phyloP scores from a whole-genome alignment of 2,888 invertebrate genomes.

The Clanis bilineata region DNA sequence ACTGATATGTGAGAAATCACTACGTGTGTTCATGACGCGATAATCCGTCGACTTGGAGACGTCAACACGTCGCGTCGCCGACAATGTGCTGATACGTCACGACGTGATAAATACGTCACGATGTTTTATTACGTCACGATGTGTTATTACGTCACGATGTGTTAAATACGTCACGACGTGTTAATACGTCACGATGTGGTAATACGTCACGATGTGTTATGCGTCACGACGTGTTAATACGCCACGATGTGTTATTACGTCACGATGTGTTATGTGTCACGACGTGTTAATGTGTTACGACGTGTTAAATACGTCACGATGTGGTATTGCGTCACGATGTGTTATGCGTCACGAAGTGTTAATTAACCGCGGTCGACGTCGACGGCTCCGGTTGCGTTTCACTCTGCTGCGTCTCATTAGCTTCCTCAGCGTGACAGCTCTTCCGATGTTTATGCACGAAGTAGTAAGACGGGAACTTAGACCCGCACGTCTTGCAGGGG shows the following conservation, averaged over 20 bases:
- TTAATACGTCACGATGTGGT: background rate
- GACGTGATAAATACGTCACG: too few species aligned
- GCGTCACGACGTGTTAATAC: slow-evolving; percentile 7
- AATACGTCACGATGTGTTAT: too few species aligned
- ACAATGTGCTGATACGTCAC: too few species aligned
- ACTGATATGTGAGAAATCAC: slow-evolving; percentile 55
- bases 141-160: background rate
- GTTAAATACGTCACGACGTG: slow-evolving; percentile 11
- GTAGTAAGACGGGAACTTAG: slow-evolving; percentile 96
- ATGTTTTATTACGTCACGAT: background rate
- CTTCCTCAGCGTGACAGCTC: slow-evolving; percentile 89
- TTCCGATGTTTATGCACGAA: slow-evolving; percentile 96
- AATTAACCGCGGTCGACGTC: slow-evolving; percentile 50
- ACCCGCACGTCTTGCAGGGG: slow-evolving; percentile 96
- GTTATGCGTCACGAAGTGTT: too few species aligned
- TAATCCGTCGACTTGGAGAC: background rate
- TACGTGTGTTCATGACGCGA: slow-evolving; percentile 21
- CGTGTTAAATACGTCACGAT: background rate
- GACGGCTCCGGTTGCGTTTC: slow-evolving; percentile 46
- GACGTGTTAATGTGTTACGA: slow-evolving; percentile 7
- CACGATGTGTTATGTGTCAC: too few species aligned
- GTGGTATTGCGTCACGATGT: background rate
- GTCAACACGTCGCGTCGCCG: too few species aligned
- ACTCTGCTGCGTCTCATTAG: slow-evolving; percentile 34
- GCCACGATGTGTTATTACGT: background rate